These are phyloP conservation scores for Galendromus occidentalis DNA, from an alignment of 1,140 invertebrate species.

Conservation along the genomic window DNA sequence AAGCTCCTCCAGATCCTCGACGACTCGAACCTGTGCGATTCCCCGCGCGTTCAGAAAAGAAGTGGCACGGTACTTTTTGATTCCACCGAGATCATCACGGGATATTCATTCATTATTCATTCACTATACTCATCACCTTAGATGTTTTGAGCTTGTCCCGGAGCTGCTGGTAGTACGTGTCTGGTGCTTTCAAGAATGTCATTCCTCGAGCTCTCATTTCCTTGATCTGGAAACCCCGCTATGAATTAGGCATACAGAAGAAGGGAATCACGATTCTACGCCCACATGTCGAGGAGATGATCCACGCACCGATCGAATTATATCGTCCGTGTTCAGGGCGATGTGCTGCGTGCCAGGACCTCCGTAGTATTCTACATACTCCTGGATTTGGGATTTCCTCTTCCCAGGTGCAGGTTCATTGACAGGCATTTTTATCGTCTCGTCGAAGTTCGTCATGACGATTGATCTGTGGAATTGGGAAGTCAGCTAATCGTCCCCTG, in stretches of 20 bases:
- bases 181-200: slow-evolving; percentile 72
- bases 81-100: no score
- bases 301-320: slow-evolving; percentile 55
- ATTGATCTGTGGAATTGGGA: slow-evolving; percentile 39
- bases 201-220: slow-evolving; percentile 61
- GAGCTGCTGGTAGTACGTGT: slow-evolving; percentile 71
- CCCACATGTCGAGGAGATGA: no score
- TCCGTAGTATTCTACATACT: slow-evolving; percentile 96
- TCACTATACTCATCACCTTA: slow-evolving; percentile 50
- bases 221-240: slow-evolving; percentile 41
- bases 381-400: slow-evolving; percentile 90
- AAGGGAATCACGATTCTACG: no score
- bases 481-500: no score
- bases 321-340: slow-evolving; percentile 78
- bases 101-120: slow-evolving; percentile 61
- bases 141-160: slow-evolving; percentile 50
- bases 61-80: no score
- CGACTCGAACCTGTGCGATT: not conserved
- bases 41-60: no score
- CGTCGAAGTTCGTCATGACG: slow-evolving; percentile 91
- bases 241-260: no score
- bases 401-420: slow-evolving; percentile 93
- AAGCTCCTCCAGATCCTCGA: slow-evolving; percentile 22
- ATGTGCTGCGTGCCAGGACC: slow-evolving; percentile 95
- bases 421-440: slow-evolving; percentile 95